phyloP scores from a whole-genome alignment of 1,140 invertebrate genomes.

The Tetramorium alpestre region DNA sequence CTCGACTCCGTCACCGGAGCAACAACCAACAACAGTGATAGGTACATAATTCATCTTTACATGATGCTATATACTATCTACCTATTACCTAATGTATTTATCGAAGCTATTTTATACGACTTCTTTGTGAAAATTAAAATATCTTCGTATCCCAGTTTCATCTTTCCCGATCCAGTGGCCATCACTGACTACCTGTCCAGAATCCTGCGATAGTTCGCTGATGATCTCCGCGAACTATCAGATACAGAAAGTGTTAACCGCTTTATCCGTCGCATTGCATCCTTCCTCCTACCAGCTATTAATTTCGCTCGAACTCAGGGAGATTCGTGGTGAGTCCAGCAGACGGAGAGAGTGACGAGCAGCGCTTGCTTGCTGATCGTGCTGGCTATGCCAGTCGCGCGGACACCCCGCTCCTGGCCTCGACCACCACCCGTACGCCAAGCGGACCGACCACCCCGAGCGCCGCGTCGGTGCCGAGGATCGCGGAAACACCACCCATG shows the following conservation, averaged over 20 bases:
- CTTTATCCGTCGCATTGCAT: conserved; percentile 10
- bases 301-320: conserved; percentile 79
- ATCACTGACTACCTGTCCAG: not conserved
- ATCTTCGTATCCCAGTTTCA: conserved; percentile 1
- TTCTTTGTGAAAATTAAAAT: not conserved
- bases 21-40: conserved; percentile 83
- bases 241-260: not conserved
- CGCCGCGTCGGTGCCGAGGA: conserved; percentile 79
- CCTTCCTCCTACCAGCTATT: conserved; percentile 64
- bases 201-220: not conserved
- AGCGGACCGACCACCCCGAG: conserved; percentile 78
- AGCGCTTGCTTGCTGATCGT: conserved; percentile 60
- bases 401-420: conserved; percentile 69
- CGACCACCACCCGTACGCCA: conserved; percentile 71
- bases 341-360: conserved; percentile 81
- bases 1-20: conserved; percentile 84
- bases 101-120: not conserved
- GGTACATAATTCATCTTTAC: conserved; percentile 73
- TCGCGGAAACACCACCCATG: conserved; percentile 81
- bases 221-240: conserved; percentile 20
- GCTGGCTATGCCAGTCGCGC: conserved; percentile 68
- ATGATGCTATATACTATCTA: not conserved
- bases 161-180: not conserved
- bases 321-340: conserved; percentile 85
- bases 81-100: not conserved